Base-by-base conservation (phyloP, 2,888 invertebrate species). In the Athalia cordata region DNA sequence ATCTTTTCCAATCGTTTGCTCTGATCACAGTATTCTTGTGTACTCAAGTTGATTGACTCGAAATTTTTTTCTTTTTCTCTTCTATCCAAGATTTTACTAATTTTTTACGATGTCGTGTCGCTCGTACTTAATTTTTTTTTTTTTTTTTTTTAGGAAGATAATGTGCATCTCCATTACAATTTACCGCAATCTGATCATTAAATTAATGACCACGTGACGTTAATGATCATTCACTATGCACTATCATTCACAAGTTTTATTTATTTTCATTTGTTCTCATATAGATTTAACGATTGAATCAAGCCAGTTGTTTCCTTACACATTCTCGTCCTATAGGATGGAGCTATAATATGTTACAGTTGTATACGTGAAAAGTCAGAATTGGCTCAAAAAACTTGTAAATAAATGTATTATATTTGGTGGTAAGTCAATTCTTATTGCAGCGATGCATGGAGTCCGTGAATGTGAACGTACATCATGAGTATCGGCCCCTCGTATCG, bases 321-420 rank as follows among this genome's bases (percentile, higher is more conserved):
- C 72, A 9, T 29, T 29, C 45, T 7, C 29, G 50, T 64, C 43
- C 11, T n/a, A 50, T 62, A 52, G 3, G 50, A 62, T 64, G 62
- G 47, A 72, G 59, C 45, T 62, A 64, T 43, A 11, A 50, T 75
- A 47, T 50, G 59, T 75, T 64, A 75, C 75, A 62, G 64, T 4
- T 50, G 75, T 75, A 75, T 75, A 75, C 62, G 75, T 43, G n/a
- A 45, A 82, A 81, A 82, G 81, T 80, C 81, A 85, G 86, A 85
- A 86, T 86, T 87, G 87, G 87, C 82, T 84, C 85, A 82, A 82
- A 29, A 79, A 83, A 77, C 80, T 83, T 86, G 85, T 89, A 88
- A 86, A 89, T 87, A 88, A 81, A 82, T 89, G 88, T 89, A 88
- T 82, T 79, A 88, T 88, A 87, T 85, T 83, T 82, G 84, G 83